Percentiles rank a stretch among this genome's conserved stretches.
These are phyloP conservation scores for Parnassius smintheus DNA, from an alignment of 2,888 invertebrate species.

Conservation along the genomic window DNA sequence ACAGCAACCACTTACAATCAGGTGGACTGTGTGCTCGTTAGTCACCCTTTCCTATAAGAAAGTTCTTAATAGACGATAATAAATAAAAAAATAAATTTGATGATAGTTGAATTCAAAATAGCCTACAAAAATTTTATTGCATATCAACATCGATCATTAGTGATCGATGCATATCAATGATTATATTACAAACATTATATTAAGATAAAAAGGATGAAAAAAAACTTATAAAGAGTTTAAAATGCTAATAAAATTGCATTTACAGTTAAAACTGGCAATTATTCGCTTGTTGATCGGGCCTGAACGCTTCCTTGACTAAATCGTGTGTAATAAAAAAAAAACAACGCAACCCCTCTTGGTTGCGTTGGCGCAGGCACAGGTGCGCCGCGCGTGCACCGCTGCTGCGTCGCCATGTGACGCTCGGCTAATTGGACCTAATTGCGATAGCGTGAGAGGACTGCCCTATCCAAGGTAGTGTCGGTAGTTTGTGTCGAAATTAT, in stretches of 20 bases:
- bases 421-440: slow-evolving; percentile 60
- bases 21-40: too few species aligned
- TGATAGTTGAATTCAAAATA: too few species aligned
- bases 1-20: too few species aligned
- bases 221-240: not conserved
- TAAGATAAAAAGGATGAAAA: too few species aligned
- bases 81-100: too few species aligned
- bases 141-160: too few species aligned
- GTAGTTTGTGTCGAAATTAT: not conserved
- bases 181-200: too few species aligned
- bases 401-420: slow-evolving; percentile 38
- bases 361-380: slow-evolving; percentile 57
- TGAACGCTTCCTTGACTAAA: slow-evolving; percentile 68
- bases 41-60: too few species aligned
- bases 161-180: too few species aligned
- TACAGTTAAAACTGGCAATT: slow-evolving; percentile 52
- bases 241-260: slow-evolving; percentile 26
- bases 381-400: slow-evolving; percentile 59
- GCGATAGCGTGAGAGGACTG: slow-evolving; percentile 42
- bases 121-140: too few species aligned
- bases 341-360: slow-evolving; percentile 32
- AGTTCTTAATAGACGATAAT: too few species aligned
- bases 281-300: slow-evolving; percentile 63
- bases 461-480: not conserved
- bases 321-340: slow-evolving; percentile 67